Conservation (phyloP, 2,797 vertebrate species). For the Denticeps clupeoides region DNA sequence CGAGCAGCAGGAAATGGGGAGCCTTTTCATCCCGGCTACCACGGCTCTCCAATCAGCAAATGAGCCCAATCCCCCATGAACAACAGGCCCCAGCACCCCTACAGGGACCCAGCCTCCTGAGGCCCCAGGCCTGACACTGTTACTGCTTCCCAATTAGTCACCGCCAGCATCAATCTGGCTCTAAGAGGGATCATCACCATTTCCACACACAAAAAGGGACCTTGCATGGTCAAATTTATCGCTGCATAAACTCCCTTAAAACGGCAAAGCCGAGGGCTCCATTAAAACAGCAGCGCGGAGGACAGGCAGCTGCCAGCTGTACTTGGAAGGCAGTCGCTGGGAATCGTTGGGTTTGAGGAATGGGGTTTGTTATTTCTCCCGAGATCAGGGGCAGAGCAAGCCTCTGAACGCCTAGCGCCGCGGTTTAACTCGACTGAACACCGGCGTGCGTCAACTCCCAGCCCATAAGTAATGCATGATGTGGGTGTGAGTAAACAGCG, state of each 20-base stretch:
- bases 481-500: conserved; percentile 50
- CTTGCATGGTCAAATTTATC: too few relatives aligned
- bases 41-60: conserved; percentile 79
- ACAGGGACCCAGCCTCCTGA: conserved; percentile 54
- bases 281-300: too few relatives aligned
- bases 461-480: conserved; percentile 49
- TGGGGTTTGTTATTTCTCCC: too few relatives aligned
- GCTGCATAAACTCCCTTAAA: too few relatives aligned
- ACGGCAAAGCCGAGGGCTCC: too few relatives aligned
- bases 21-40: conserved; percentile 71
- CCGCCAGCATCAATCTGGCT: conserved; percentile 24
- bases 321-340: too few relatives aligned
- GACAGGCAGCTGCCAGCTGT: too few relatives aligned
- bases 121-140: conserved; percentile 53
- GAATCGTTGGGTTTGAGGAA: too few relatives aligned
- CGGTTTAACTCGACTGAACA: neutral
- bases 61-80: conserved; percentile 41
- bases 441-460: neutral
- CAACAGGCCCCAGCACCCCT: conserved; percentile 55
- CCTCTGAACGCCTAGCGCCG: conserved; percentile 33
- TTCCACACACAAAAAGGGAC: neutral
- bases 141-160: conserved; percentile 59
- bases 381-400: conserved; percentile 48
- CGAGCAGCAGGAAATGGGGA: conserved; percentile 85
- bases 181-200: neutral